Base-by-base conservation (phyloP, 2,888 invertebrate genomes). In the Hipparchia sbordonii region DNA sequence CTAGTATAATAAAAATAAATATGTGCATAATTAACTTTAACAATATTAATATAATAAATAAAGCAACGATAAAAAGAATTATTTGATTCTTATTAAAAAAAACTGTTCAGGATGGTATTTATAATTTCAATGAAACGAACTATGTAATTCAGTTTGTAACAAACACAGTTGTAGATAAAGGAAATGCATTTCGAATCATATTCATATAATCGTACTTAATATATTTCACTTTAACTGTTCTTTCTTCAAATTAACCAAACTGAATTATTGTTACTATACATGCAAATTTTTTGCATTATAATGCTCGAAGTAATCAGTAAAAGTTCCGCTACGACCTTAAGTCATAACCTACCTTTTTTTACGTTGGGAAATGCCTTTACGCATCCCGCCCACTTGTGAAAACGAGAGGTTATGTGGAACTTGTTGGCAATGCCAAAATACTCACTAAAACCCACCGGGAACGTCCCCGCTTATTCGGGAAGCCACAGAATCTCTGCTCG, bases 241-340 rank as follows among this genome's bases (percentile, higher is more conserved):
- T 59, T 68, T 59, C 59, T 48, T 48, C 48, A 33, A 48, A 48
- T 68, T 67, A 6, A 48, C 56, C 10, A 51, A 8, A 48, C 48
- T 57, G 67, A 59, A 68, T 68, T 59, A 68, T 59, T 68, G 67
- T 12, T 68, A 12, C 12, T 59, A 13, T 59, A 33, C 67, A 67
- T 67, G 67, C 57, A 68, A 23, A 9, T 13, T 48, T 60, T 48
- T 63, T 63, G 9, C 13, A 1, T 63, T 51, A 5, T 51, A 63
- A 23, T 23, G 23, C 23, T 23, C 23, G 23, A 23, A 23, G 23
- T 23, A 23, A 45, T n/a, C n/a, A 13, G 13, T 7, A 8, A 2
- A 8, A 13, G 2, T n/a, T 23, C 7, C n/a, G 13, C 13, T n/a
- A 12, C 13, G 13, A 57, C 8, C 23, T 23, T 13, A 23, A 57